Evolutionary conservation across 2,888 invertebrate genomes (phyloP), one percentile per base, ranked within the genome.

Genomic region (Hemaris fuciformis): DNA sequence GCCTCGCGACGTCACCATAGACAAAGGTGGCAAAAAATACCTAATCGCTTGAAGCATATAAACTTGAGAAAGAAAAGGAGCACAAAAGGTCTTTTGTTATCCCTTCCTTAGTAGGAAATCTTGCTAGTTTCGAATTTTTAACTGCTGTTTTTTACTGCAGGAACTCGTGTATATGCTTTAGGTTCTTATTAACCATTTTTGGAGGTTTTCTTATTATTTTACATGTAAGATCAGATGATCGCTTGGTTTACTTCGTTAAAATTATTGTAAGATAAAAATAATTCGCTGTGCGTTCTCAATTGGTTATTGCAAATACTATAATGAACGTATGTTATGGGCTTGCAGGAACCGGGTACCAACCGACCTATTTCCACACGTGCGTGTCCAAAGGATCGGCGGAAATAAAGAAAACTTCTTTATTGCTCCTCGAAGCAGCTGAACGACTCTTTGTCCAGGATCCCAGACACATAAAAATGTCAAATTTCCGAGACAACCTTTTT

Each of bases 381-480:
- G 76, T 72, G 65, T 63, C 64, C 38, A 74, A 74, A 73, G 66
- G 63, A 73, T 75, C 72, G 72, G 68, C 73, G 65, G 74, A 81
- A 83, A 81, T 84, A 83, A 83, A 82, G 77, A 78, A 79, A 81
- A 83, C 78, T 81, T 73, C 71, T 88, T 88, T 87, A 86, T 81
- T 77, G 74, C 79, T 77, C 65, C 77, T 75, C 75, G 76, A 73
- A 79, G 80, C 80, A 77, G 85, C 86, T 83, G 84, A 85, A 83
- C 76, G 80, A 75, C 74, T 81, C 87, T 87, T 88, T 88, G 88
- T 88, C 77, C 79, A 65, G 66, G 70, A 69, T 83, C 85, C n/a
- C 87, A 88, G 88, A 88, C 89, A 84, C 84, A 88, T 88, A 88
- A 89, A 88, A 87, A 79, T 73, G 72, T 77, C 80, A 74, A 86